phyloP scores from a whole-genome alignment of 2,888 invertebrate genomes.

The Volucella zonaria region DNA sequence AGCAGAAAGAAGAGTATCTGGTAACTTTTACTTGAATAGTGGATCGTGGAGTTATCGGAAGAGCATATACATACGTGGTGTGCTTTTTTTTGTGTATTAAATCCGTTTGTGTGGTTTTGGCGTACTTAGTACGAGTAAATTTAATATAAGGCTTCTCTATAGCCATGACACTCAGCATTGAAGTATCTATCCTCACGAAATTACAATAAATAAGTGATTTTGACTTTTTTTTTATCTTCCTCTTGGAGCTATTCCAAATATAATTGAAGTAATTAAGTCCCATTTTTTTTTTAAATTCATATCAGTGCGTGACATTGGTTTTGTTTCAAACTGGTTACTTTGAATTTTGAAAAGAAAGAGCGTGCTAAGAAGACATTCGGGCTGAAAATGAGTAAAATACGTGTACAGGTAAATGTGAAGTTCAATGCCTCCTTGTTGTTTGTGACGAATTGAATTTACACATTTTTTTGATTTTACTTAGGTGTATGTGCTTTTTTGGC shows the following conservation, averaged over 20 bases:
- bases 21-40: slow-evolving; percentile 2
- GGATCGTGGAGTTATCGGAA: slow-evolving; percentile 26
- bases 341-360: slow-evolving; percentile 14
- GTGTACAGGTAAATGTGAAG: slow-evolving; percentile 41
- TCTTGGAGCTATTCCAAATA: not conserved
- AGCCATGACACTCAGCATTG: not conserved
- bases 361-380: not conserved
- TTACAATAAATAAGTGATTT: slow-evolving; percentile 40
- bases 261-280: slow-evolving; percentile 17
- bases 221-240: slow-evolving; percentile 10
- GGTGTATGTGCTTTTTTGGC: slow-evolving; percentile 48
- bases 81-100: not conserved
- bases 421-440: slow-evolving; percentile 22
- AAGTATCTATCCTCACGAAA: slow-evolving; percentile 23
- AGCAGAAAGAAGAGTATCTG: slow-evolving; percentile 8
- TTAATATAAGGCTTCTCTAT: slow-evolving; percentile 5
- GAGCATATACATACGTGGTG: slow-evolving; percentile 25
- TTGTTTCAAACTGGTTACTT: slow-evolving; percentile 25
- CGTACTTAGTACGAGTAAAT: slow-evolving; percentile 15
- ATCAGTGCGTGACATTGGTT: slow-evolving; percentile 46
- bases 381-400: slow-evolving; percentile 42
- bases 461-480: slow-evolving; percentile 20
- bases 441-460: not conserved
- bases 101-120: not conserved
- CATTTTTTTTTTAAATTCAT: slow-evolving; percentile 30